Base-by-base conservation (phyloP, 2,113 vertebrate species). In the Merops nubicus region DNA sequence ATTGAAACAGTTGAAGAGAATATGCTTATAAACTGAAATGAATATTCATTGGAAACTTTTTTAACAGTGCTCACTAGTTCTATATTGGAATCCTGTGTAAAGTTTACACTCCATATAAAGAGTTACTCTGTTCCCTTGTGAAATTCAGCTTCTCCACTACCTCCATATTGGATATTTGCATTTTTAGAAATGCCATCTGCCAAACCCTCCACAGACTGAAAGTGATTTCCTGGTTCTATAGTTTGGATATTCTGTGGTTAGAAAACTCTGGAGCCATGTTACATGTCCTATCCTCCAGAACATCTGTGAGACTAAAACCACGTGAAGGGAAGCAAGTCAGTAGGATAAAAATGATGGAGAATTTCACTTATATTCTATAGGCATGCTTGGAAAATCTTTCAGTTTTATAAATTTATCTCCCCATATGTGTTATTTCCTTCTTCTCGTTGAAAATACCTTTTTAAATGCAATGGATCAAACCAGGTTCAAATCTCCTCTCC, bases 161-260 rank as follows among this genome's bases (percentile, higher is more conserved):
- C 93, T 97, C 96, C 96, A 96, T 97, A 96, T 96, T 96, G 95
- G 91, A 96, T 92, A 97, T 97, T 96, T 96, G 96, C 96, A 96
- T 96, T 97, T 96, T 97, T 96, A 97, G 96, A 96, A 96, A 91
- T 95, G 89, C 95, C 96, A 97, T 96, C 96, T 97, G 93, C 96
- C 96, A 96, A 97, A 82, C 96, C 91, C 90, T 95, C 95, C 91
- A 95, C 93, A 96, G 92, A 95, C 94, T 94, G 96, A 74, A 80
- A 97, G 91, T 95, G 96, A 97, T 95, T 97, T 97, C 96, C 96
- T 97, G 96, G 96, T 96, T 96, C 96, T 96, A 89, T 96, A 97
- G 95, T 96, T 94, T 96, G 95, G 96, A 96, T 97, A 94, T 96
- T 96, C 92, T 96, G 92, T 97, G 96, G 96, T 96, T 96, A 96